Evolutionary conservation across 2,888 invertebrate species (phyloP), one percentile per base, ranked within the genome.

Genomic region (Loripinus fragilis): DNA sequence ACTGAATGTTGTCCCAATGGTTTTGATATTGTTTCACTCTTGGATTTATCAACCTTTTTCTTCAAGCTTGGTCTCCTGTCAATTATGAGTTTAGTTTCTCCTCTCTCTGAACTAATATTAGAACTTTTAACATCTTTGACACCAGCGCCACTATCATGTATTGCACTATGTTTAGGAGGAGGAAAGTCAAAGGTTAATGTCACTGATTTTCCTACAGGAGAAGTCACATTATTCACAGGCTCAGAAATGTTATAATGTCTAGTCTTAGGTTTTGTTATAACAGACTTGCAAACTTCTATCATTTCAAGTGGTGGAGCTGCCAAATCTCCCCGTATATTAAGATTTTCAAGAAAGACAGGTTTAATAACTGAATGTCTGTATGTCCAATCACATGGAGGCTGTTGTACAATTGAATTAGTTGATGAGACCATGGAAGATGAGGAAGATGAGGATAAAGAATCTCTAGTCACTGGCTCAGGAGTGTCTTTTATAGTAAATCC

Each of bases 241-340:
- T 74, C 42, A 33, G 35, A 42, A 33, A 45, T 45, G 20, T 67
- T 67, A 38, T 35, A 10, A 15, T 41, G 25, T 42, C 67, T 38
- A 42, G 67, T 67, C 28, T 67, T 67, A 41, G 67, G 67, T 45
- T 67, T 67, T 45, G 45, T 45, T 20, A 67, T 67, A 2, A 75
- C 73, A 50, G 83, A 83, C 64, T 83, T 83, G 66, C 83, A 83
- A n/a, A 77, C 66, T 75, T 83, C 83, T 28, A 83, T 80, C 74
- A 87, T 80, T 52, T 86, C 87, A 8, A 86, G 80, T 38, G 83
- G 79, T 8, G 87, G 87, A 1, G 87, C 86, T 0, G 86, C 83
- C 0, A 81, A 72, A 68, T 86, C 88, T n/a, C 83, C 76, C 12
- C 80, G 81, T 25, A 74, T 75, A 28, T 76, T 80, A 42, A 70